Evolutionary conservation across 2,888 invertebrate genomes (phyloP).

Genomic region (Polietes domitor): DNA sequence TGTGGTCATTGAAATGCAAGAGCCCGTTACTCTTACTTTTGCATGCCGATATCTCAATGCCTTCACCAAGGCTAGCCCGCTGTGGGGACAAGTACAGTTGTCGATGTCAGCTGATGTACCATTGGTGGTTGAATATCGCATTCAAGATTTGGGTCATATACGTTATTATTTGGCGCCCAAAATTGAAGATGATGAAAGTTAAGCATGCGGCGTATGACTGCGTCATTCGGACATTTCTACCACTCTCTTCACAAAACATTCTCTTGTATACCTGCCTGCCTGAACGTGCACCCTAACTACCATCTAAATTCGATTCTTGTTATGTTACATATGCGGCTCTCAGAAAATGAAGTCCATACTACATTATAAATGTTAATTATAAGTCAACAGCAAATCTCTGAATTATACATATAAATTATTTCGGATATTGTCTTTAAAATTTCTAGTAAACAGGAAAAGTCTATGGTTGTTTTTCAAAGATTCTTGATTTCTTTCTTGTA

Average conservation of each 20-base stretch:
- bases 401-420: constrained; percentile 28
- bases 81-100: constrained; percentile 92
- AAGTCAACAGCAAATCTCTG: neutral
- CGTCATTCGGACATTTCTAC: neutral
- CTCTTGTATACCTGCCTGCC: neutral
- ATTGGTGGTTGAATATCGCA: constrained; percentile 97
- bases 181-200: constrained; percentile 97
- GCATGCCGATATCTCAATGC: constrained; percentile 98
- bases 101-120: constrained; percentile 99
- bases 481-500: constrained; percentile 10
- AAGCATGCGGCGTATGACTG: constrained; percentile 66
- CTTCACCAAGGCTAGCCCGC: constrained; percentile 98
- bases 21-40: constrained; percentile 97
- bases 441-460: neutral
- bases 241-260: neutral
- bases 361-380: constrained; percentile 21
- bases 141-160: constrained; percentile 96
- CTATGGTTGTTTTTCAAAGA: neutral
- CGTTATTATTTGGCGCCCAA: constrained; percentile 99
- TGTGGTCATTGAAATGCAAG: constrained; percentile 97
- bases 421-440: neutral
- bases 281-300: neutral
- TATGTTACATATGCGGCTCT: constrained; percentile 14
- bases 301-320: constrained; percentile 16
- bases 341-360: constrained; percentile 9